Base-by-base conservation (phyloP, 2,113 vertebrate species). In the Platysteira castanea region DNA sequence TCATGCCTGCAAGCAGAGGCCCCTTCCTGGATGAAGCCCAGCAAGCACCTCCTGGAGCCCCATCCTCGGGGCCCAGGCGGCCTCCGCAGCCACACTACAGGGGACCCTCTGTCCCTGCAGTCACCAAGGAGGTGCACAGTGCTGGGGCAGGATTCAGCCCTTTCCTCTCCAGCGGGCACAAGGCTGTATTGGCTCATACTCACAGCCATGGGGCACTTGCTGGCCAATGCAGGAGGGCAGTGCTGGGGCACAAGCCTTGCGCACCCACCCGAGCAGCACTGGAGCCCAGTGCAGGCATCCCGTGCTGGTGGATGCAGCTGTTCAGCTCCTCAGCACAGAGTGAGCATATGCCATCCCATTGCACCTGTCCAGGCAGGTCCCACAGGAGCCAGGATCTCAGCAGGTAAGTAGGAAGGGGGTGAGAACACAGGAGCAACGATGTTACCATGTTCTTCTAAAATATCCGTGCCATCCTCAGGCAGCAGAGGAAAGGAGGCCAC, bases 71-170 rank as follows among this genome's bases (percentile, higher is more conserved):
- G 18, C 52, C 41, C 42, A 4, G 37, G 31, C 1, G 1, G 26
- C 44, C 44, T 54, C 49, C 30, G 8, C 20, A 60, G 74, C 30
- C 26, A 2, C 0, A 0, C 28, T 15, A 0, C 2, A 4, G 68
- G 50, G 13, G 11, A 35, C 20, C 11, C 28, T 42, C 59, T 41
- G 16, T 8, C 26, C 24, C 35, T 4, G 1, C 27, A n/a, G 20
- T 14, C 47, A 18, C 60, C 1, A 2, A 65, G 70, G n/a, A 78
- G 42, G 50, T 4, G 6, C 41, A 7, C 24, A 9, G 9, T 15
- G 28, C 31, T 15, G 57, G 28, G 56, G 30, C 49, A 35, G 57
- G 67, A 44, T 64, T 27, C 7, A 4, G 27, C 49, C 68, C 53
- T 60, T 65, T 57, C 30, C 50, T 13, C 50, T 44, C 33, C 46